phyloP scores from a whole-genome alignment of 2,888 invertebrate genomes.

The Suillia variegata region DNA sequence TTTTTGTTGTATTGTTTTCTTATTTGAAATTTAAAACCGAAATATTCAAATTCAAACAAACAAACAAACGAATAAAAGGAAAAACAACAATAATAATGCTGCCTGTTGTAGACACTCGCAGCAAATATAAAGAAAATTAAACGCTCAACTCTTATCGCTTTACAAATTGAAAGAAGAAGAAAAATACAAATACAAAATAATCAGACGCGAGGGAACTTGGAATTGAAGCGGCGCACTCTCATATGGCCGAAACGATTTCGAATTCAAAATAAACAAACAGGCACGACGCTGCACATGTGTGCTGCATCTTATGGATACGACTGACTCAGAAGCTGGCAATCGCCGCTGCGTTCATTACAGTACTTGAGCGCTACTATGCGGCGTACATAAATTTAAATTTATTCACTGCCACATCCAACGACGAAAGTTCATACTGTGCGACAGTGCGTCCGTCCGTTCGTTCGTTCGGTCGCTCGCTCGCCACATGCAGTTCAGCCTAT shows the following conservation, averaged over 20 bases:
- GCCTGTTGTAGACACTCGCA: not conserved
- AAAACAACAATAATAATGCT: not conserved
- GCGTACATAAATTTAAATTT: too few relatives aligned
- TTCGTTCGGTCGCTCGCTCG: not conserved
- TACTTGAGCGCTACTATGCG: not conserved
- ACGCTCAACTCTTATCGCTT: not conserved
- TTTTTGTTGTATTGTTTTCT: not conserved
- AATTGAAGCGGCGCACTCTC: too few relatives aligned
- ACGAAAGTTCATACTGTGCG: not conserved
- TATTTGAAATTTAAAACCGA: not conserved
- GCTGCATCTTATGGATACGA: slow-evolving; percentile 7
- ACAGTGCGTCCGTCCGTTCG: not conserved
- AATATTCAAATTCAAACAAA: not conserved
- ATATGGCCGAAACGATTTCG: too few relatives aligned
- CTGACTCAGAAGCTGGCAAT: too few relatives aligned
- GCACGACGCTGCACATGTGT: not conserved
- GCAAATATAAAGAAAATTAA: not conserved
- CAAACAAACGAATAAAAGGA: not conserved
- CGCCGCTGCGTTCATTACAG: not conserved
- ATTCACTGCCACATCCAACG: too few relatives aligned
- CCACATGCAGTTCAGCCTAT: not conserved
- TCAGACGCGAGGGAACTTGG: too few relatives aligned
- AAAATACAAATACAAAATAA: too few relatives aligned
- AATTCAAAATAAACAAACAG: not conserved
- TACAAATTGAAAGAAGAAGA: too few relatives aligned